These are phyloP conservation scores for Dallia pectoralis DNA, from an alignment of 2,797 vertebrate species.

Conservation along the genomic window DNA sequence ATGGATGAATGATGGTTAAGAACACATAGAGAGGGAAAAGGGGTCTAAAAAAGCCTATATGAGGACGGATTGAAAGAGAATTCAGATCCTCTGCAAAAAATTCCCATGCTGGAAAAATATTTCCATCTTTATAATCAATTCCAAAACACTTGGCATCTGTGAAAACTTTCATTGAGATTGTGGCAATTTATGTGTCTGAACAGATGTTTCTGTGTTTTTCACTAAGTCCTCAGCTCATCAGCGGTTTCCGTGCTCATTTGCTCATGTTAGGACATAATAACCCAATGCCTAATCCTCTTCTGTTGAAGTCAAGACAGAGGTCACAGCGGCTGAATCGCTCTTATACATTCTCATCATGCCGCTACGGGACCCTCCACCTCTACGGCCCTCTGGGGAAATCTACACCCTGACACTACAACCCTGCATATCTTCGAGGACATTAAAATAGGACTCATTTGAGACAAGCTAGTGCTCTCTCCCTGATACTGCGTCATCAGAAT, in stretches of 20 bases:
- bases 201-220: background rate
- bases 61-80: background rate
- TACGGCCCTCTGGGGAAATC: conserved; percentile 13
- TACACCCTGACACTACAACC: background rate
- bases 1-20: background rate
- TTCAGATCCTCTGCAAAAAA: background rate
- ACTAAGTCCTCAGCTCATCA: background rate
- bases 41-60: background rate
- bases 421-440: conserved; percentile 18
- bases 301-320: conserved; percentile 19
- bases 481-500: background rate
- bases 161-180: background rate
- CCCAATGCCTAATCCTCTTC: background rate
- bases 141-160: background rate
- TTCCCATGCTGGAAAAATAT: background rate
- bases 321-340: conserved; percentile 17
- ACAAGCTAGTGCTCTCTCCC: background rate
- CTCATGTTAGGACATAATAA: conserved; percentile 7
- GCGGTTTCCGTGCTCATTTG: conserved; percentile 11
- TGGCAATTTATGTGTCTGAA: background rate
- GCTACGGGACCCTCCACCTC: conserved; percentile 12
- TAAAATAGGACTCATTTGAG: conserved; percentile 25
- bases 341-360: conserved; percentile 33
- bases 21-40: background rate
- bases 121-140: background rate